Conservation (phyloP, 2,797 vertebrate species). For the Lepus townsendii region DNA sequence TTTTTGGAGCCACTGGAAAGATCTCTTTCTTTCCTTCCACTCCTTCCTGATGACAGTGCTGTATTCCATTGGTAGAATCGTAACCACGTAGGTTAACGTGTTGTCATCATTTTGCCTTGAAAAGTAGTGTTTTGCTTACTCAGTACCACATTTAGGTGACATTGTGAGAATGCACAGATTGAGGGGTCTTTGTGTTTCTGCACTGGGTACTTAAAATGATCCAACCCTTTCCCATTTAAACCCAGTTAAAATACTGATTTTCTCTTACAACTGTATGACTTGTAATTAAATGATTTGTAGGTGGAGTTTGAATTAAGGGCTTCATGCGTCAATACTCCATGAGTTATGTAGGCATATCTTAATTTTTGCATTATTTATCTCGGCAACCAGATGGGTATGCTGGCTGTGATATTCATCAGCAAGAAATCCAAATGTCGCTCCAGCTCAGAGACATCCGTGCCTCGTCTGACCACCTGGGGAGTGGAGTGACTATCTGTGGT, state of each 20-base stretch:
- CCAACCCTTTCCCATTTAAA: not conserved
- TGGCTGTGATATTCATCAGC: constrained; percentile 82
- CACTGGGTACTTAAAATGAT: not conserved
- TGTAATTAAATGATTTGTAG: constrained; percentile 83
- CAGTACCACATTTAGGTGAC: not conserved
- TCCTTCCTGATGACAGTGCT: not conserved
- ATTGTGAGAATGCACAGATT: not conserved
- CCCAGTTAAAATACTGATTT: constrained; percentile 60
- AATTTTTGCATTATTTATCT: constrained; percentile 74
- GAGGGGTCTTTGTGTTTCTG: not conserved
- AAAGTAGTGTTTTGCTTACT: not conserved
- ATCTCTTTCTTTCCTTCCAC: not conserved
- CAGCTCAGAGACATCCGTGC: constrained; percentile 76
- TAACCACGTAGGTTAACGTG: constrained; percentile 19
- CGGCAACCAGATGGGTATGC: constrained; percentile 81
- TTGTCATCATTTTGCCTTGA: constrained; percentile 61
- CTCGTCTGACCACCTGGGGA: constrained; percentile 58
- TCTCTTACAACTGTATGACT: constrained; percentile 68
- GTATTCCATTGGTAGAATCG: not conserved
- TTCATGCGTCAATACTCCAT: constrained; percentile 73
- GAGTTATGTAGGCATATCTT: constrained; percentile 81
- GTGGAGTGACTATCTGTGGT: constrained; percentile 50
- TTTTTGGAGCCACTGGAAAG: not conserved
- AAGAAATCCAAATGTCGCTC: constrained; percentile 70
- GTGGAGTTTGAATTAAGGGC: constrained; percentile 76